Evolutionary conservation across 2,797 vertebrate genomes (phyloP).

Genomic region (Poecilia wingei): DNA sequence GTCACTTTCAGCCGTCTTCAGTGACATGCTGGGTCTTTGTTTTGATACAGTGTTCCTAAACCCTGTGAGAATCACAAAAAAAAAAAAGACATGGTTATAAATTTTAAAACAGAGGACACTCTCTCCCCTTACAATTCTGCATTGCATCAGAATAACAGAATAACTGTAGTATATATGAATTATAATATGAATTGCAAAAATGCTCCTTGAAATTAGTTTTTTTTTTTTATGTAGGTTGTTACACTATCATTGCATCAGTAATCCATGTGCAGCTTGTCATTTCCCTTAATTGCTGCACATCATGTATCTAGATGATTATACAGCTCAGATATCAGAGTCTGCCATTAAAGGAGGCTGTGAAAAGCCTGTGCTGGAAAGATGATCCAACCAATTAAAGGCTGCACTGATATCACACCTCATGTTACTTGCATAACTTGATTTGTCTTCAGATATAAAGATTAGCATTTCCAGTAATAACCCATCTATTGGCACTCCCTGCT

Average conservation of each 20-base stretch:
- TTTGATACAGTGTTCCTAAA: not conserved
- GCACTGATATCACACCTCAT: not conserved
- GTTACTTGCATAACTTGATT: not conserved
- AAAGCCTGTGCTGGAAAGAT: not conserved
- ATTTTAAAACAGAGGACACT: not conserved
- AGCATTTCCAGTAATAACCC: not conserved
- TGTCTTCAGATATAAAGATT: not conserved
- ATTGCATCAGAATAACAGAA: not conserved
- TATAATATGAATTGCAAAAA: not conserved
- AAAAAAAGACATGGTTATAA: not conserved
- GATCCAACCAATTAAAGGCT: conserved; percentile 11
- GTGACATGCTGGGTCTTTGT: not conserved
- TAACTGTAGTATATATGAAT: not conserved
- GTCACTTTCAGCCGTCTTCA: not conserved
- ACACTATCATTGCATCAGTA: conserved; percentile 23
- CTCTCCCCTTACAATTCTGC: not conserved
- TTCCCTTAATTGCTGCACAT: not conserved
- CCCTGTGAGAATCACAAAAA: not conserved
- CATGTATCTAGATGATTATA: conserved; percentile 6
- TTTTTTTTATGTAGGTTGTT: conserved; percentile 12
- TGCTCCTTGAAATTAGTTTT: conserved; percentile 4
- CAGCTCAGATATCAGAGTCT: conserved; percentile 3
- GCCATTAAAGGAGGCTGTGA: conserved; percentile 5
- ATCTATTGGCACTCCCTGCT: not conserved
- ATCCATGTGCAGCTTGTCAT: not conserved